Base-by-base conservation (phyloP, 2,888 invertebrate genomes). In the Hemaris fuciformis region DNA sequence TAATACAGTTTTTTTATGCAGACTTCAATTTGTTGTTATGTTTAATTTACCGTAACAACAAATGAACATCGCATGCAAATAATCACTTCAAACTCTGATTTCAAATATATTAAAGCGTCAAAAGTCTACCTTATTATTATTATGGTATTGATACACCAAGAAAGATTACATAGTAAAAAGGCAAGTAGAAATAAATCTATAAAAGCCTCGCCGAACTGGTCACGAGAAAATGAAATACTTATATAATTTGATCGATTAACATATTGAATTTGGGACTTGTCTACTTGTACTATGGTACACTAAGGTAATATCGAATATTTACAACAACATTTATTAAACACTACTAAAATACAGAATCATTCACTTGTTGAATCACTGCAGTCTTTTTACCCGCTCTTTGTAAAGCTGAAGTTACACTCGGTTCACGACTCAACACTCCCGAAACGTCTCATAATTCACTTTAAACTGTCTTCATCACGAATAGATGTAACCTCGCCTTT, bases 361-460 rank as follows among this genome's bases (percentile, higher is more conserved):
- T 41, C 41, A 20, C 48, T 57, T 20, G 31, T 13, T 73, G 61
- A 69, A 73, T 69, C 74, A 67, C 22, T 46, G 66, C 79, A 83
- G 80, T 84, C 81, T 81, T 81, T n/a, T 65, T 67, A 75, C 75
- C 74, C 74, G 74, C 74, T 42, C 73, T 70, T 56, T 62, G 66
- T 53, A 53, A 53, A 53, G 53, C 10, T 53, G 53, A 31, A 31
- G 15, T 48, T 8, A 41, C 60, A 60, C 46, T 38, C 27, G 25
- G 10, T 27, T 6, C 5, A 48, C 25, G 27, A 25, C 8, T 15
- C 7, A 27, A 7, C 25, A 22, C 13, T 45, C 8, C 8, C n/a
- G 13, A 25, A 46, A 13, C 4, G 5, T 23, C 23, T 13, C 22
- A 8, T 20, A 3, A 20, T 46, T 23, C 22, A 46, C 46, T 4